phyloP scores from a whole-genome alignment of 2,113 vertebrate species.

The Boulengeromyrus knoepffleri region DNA sequence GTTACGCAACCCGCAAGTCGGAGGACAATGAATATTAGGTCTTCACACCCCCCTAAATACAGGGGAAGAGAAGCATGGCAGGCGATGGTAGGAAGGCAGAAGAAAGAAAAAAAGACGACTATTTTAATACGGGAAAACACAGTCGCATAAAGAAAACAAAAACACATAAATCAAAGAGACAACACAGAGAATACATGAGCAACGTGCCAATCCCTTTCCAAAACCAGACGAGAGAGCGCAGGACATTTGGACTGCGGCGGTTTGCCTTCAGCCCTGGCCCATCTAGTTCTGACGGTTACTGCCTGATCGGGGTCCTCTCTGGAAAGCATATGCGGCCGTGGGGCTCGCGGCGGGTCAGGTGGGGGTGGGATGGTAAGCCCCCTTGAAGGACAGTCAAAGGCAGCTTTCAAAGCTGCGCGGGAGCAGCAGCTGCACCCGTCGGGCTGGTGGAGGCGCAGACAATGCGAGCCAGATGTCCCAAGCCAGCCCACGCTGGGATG shows the following conservation, averaged over 20 bases:
- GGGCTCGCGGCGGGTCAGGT: constrained; percentile 38
- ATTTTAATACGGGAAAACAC: background rate
- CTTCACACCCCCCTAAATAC: background rate
- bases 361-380: constrained; percentile 51
- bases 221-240: background rate
- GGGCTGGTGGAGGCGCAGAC: constrained; percentile 59
- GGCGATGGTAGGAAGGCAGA: background rate
- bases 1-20: background rate
- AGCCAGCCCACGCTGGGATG: constrained; percentile 32
- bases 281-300: constrained; percentile 26
- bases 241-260: constrained; percentile 1
- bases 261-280: constrained; percentile 28
- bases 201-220: background rate
- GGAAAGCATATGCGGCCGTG: constrained; percentile 54
- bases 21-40: background rate
- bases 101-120: background rate
- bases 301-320: constrained; percentile 54
- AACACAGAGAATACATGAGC: background rate
- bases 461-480: constrained; percentile 59
- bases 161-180: background rate
- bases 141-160: background rate
- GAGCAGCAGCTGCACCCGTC: constrained; percentile 60
- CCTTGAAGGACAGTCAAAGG: constrained; percentile 61
- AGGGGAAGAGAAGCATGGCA: background rate
- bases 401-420: constrained; percentile 59